A percentile compares a stretch with the other conserved stretches of the same genome.
Conservation (phyloP, 2,113 vertebrate species). For the Azemiops feae region DNA sequence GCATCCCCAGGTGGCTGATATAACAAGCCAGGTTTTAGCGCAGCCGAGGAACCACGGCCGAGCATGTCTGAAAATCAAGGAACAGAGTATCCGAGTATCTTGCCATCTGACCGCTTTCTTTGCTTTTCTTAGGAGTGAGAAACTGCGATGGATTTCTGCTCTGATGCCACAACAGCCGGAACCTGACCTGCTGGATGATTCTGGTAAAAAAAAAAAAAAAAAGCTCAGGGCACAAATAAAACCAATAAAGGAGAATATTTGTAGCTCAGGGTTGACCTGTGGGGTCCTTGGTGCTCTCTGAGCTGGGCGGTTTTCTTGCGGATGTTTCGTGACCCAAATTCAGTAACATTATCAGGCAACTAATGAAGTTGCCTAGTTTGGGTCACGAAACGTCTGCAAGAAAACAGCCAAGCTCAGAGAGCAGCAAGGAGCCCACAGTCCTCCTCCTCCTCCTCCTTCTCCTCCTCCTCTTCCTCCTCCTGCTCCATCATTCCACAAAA, state of each 20-base stretch:
- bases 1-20: neutral
- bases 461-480: too few relatives aligned
- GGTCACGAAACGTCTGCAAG: too few relatives aligned
- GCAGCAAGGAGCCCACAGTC: too few relatives aligned
- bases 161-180: constrained; percentile 76
- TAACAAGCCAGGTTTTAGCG: neutral
- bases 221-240: constrained; percentile 10
- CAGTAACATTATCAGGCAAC: too few relatives aligned
- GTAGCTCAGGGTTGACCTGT: neutral
- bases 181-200: constrained; percentile 67
- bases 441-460: too few relatives aligned
- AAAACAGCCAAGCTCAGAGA: too few relatives aligned
- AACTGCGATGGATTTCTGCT: constrained; percentile 94
- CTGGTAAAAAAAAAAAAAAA: constrained; percentile 59
- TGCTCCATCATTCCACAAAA: too few relatives aligned
- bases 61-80: neutral
- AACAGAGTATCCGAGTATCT: neutral
- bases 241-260: neutral
- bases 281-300: neutral
- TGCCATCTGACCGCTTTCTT: neutral
- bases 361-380: too few relatives aligned
- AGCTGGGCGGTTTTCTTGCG: neutral
- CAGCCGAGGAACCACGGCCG: too few relatives aligned
- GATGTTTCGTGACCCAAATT: too few relatives aligned
- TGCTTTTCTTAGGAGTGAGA: constrained; percentile 82